Conservation (phyloP, 2,888 invertebrate species). For the Asteroscopus sphinx region DNA sequence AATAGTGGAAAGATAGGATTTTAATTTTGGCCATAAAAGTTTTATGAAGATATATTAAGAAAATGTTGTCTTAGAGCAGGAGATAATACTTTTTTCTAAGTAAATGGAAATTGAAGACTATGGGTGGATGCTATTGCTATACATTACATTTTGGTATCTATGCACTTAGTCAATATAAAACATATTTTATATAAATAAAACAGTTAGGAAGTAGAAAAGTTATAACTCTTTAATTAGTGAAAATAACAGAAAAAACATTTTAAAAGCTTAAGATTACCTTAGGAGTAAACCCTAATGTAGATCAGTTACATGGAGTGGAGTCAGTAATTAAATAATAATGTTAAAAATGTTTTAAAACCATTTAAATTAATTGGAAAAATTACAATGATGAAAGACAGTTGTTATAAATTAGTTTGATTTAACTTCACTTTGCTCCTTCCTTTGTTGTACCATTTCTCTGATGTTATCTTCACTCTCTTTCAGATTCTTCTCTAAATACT, state of each 20-base stretch:
- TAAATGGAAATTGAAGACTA: too few species aligned
- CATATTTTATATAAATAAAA: conserved; percentile 3
- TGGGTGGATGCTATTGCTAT: too few species aligned
- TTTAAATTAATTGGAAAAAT: too few species aligned
- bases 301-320: neutral
- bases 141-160: too few species aligned
- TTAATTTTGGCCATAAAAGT: too few species aligned
- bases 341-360: too few species aligned
- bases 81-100: too few species aligned
- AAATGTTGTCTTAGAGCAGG: too few species aligned
- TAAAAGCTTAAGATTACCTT: conserved; percentile 37
- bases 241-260: conserved; percentile 35
- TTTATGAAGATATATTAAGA: too few species aligned
- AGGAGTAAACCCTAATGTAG: conserved; percentile 14
- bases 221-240: conserved; percentile 35
- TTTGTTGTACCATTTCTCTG: conserved; percentile 94
- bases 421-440: conserved; percentile 85
- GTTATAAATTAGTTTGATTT: conserved; percentile 61
- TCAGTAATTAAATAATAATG: neutral
- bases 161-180: neutral
- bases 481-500: conserved; percentile 94
- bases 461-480: conserved; percentile 96
- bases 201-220: conserved; percentile 23
- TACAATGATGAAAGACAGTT: neutral
- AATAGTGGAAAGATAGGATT: too few species aligned